Evolutionary conservation across 1,140 invertebrate genomes (phyloP).

Genomic region (Globodera ellingtonae): DNA sequence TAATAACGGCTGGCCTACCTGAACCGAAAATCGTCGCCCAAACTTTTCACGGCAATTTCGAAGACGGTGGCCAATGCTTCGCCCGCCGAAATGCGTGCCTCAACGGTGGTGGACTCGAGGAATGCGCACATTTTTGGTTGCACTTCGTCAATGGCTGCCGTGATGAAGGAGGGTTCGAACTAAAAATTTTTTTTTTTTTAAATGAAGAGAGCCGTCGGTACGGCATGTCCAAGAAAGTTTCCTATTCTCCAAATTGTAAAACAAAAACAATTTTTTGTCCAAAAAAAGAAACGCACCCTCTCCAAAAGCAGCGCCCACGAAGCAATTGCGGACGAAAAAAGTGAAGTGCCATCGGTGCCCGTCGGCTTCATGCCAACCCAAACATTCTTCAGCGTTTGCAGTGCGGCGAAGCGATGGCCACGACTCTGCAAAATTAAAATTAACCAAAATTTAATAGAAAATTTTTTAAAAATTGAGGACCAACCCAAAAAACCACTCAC

Average conservation of each 20-base stretch:
- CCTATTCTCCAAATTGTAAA: no score
- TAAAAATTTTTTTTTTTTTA: conserved; percentile 30
- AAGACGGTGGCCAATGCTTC: conserved; percentile 46
- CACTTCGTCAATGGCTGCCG: conserved; percentile 36
- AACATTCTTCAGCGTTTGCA: conserved; percentile 38
- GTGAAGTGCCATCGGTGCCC: conserved; percentile 22
- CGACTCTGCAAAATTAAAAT: conserved; percentile 3
- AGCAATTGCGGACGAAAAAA: conserved; percentile 40
- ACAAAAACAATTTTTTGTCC: no score
- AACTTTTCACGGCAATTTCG: conserved; percentile 44
- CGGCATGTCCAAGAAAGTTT: no score
- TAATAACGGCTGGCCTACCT: conserved; percentile 31
- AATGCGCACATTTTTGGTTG: conserved; percentile 46
- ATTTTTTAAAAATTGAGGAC: not conserved
- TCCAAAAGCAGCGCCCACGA: conserved; percentile 48
- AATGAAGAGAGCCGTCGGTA: not conserved
- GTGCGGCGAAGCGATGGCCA: conserved; percentile 36
- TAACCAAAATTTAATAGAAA: not conserved
- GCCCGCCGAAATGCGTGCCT: conserved; percentile 48
- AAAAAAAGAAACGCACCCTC: conserved; percentile 26
- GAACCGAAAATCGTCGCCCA: conserved; percentile 52
- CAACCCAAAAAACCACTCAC: not conserved
- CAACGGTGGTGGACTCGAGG: conserved; percentile 44
- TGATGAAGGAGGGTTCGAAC: conserved; percentile 41
- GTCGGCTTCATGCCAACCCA: conserved; percentile 40